Conservation (phyloP, 2,113 vertebrate species). For the Ornithorhynchus anatinus region DNA sequence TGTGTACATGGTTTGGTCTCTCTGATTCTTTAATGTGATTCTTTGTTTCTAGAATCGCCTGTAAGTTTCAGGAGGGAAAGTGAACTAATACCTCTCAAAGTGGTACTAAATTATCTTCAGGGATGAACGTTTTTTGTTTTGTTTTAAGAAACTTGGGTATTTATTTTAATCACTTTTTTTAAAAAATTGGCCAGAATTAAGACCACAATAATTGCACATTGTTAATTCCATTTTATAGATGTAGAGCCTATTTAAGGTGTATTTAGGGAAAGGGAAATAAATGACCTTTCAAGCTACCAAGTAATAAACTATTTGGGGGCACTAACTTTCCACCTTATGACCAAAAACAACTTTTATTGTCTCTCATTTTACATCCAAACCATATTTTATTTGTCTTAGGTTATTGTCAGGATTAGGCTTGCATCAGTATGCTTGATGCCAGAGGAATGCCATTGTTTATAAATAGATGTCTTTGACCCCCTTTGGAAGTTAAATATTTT, state of each 20-base stretch:
- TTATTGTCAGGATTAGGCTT: no score
- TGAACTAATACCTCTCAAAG: not conserved
- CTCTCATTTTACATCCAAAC: no score
- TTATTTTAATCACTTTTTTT: not conserved
- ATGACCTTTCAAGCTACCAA: not conserved
- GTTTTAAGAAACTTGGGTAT: not conserved
- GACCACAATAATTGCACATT: not conserved
- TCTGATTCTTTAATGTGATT: not conserved
- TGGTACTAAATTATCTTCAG: not conserved
- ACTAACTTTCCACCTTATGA: no score
- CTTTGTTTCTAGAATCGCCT: not conserved
- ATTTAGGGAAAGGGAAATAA: not conserved
- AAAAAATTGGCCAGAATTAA: not conserved
- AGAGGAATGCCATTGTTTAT: not conserved
- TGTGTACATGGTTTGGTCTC: not conserved
- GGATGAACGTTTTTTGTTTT: not conserved
- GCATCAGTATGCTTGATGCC: no score
- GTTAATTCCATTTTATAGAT: not conserved
- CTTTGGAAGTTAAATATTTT: not conserved
- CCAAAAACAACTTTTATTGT: no score
- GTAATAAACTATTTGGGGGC: not conserved
- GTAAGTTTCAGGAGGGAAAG: not conserved
- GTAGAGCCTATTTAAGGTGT: not conserved
- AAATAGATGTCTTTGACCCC: rapidly evolving
- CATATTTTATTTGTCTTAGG: no score